A percentile compares a stretch with the other conserved stretches of the same genome.
phyloP scores from a whole-genome alignment of 2,113 vertebrate genomes.

The Anguilla rostrata region DNA sequence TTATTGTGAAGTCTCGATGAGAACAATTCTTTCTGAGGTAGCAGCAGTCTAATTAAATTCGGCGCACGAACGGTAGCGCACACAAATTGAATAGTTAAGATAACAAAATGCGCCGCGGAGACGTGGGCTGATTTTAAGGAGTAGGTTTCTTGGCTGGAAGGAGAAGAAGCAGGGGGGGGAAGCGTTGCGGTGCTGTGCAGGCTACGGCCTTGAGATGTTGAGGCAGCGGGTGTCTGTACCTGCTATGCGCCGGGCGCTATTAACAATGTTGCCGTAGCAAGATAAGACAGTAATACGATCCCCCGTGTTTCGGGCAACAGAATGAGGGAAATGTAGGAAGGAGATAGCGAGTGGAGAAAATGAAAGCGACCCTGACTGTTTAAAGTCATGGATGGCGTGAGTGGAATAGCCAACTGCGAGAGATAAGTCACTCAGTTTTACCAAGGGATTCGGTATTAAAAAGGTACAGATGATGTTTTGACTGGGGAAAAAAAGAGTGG shows the following conservation, averaged over 20 bases:
- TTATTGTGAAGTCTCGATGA: neutral
- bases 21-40: neutral
- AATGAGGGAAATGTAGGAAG: neutral
- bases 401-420: neutral
- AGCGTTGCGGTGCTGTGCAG: neutral
- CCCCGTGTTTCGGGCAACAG: neutral
- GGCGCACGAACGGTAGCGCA: neutral
- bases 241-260: neutral
- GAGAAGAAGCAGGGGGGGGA: neutral
- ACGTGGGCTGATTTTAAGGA: neutral
- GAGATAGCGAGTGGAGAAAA: neutral
- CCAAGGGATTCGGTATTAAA: neutral
- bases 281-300: neutral
- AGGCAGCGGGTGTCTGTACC: neutral
- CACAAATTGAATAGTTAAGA: neutral
- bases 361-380: neutral
- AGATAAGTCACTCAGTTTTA: neutral
- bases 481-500: neutral
- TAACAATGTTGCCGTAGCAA: neutral
- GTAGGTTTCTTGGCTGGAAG: neutral
- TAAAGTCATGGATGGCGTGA: neutral
- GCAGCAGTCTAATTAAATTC: neutral
- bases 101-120: neutral
- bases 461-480: neutral
- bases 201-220: neutral